Conservation (phyloP, 2,113 vertebrate genomes). For the Nicator chloris region DNA sequence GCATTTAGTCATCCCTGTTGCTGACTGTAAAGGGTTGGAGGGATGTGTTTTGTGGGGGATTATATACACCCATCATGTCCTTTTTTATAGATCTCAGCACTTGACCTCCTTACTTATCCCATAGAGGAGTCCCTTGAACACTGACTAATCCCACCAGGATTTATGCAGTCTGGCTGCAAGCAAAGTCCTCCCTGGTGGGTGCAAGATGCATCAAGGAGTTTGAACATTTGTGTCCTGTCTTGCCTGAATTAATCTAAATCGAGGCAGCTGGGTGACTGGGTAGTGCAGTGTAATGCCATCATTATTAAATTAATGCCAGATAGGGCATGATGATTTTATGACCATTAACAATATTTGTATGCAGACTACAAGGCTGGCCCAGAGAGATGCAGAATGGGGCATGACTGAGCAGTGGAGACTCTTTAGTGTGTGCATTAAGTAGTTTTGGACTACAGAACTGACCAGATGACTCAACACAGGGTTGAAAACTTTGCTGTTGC, state of each 20-base stretch:
- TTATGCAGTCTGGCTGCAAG: neutral
- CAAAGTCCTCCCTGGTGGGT: neutral
- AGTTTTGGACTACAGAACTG: neutral
- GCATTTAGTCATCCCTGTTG: neutral
- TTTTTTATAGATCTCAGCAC: neutral
- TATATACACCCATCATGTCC: neutral
- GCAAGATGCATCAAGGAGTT: neutral
- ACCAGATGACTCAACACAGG: neutral
- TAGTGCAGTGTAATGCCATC: neutral
- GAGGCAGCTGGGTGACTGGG: neutral
- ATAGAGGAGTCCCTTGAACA: neutral
- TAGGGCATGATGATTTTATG: neutral
- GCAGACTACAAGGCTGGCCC: neutral
- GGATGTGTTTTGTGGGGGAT: neutral
- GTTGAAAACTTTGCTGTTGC: neutral
- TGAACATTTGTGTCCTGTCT: neutral
- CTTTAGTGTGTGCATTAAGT: fast-evolving
- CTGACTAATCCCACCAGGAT: neutral
- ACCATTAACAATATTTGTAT: neutral
- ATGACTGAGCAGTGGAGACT: neutral
- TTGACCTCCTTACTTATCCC: neutral
- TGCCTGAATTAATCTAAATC: neutral
- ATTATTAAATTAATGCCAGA: neutral
- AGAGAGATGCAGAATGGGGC: neutral
- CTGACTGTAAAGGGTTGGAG: neutral